Evolutionary conservation across 2,113 vertebrate species (phyloP), one percentile per base, ranked within the genome.

Genomic region (Lepus americanus): DNA sequence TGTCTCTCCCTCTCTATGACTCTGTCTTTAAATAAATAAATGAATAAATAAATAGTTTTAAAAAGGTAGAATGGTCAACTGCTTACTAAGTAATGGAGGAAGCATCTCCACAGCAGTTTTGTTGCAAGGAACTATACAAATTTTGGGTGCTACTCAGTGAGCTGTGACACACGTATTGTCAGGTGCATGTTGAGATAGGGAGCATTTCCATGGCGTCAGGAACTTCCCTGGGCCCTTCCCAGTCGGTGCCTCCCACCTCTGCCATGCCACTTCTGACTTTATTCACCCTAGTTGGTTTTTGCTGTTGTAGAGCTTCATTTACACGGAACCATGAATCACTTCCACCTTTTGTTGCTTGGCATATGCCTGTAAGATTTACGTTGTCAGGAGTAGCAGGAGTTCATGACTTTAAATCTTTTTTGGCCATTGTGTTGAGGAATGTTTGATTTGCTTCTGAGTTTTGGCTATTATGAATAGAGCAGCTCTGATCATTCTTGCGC

Each of bases 371-470:
- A 49, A 39, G n/a, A 25, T 93, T 85, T 89, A 36, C 64, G 27
- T 77, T 92, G 27, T 51, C 31, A 29, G 33, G n/a, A 53, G 16
- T 70, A 94, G 63, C 49, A 53, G 3, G 33, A 67, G 76, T 85
- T 94, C 5, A 12, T 92, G 89, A 13, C 72, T 77, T 89, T 86
- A 51, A 66, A 69, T 95, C 67, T 61, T 72, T 66, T 78, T 89
- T 64, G 85, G 51, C 61, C 23, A n/a, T 33, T 86, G 9, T 70
- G 13, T 81, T 27, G 16, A 59, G 53, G 53, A 27, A 14, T 14
- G 9, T 66, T 91, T 80, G 22, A 7, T 19, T 93, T 76, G 29
- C 78, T 96, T 77, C 51, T 9, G 67, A 13, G 66, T 92, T 95
- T 19, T 7, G 53, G 31, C 53, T 61, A 11, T 55, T 81, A 72